Base-by-base conservation (phyloP, 2,888 invertebrate genomes). In the Sipha maydis region DNA sequence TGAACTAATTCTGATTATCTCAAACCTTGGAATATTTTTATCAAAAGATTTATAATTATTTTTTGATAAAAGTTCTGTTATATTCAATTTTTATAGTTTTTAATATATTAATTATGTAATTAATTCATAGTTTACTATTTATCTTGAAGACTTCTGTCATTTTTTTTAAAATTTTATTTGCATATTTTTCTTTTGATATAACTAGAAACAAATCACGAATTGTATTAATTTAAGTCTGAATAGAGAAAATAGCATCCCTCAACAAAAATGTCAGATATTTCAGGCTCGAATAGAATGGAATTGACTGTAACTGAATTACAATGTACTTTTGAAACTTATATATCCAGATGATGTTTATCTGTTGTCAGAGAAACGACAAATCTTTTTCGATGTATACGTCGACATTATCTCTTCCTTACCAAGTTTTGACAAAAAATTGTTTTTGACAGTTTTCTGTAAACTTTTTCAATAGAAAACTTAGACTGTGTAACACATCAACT, bases 391-490 rank as follows among this genome's bases (percentile, higher is more conserved):
- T 56, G 41, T 54, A 48, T 25, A 28, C 17, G 17, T 48, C 38
- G 38, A 86, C 54, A 28, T 38, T 56, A 54, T 69, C 73, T 31
- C 41, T 77, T 75, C 5, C 54, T 61, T 54, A 38, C 48, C 54
- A 21, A 71, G 69, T 79, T 56, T 54, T 21, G 71, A 67, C 56
- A 61, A 61, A 79, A 56, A 61, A 79, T 78, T 25, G 25, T 28
- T 78, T 69, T n/a, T 28, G 73, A 54, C 83, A 85, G 69, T 71
- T 79, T 85, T 38, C n/a, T 1, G 54, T 19, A 85, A 85, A 85
- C 78, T 85, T 85, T 85, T 85, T 78, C 78, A 69, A 78, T 85
- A 85, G 71, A 79, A 85, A 85, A 85, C 54, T 85, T 85, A 21
- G 1, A 28, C 31, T 14, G 84, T 67, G 61, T 21, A 61, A 56